Base-by-base conservation (phyloP, 2,888 invertebrate genomes). In the Xestia ashworthii region DNA sequence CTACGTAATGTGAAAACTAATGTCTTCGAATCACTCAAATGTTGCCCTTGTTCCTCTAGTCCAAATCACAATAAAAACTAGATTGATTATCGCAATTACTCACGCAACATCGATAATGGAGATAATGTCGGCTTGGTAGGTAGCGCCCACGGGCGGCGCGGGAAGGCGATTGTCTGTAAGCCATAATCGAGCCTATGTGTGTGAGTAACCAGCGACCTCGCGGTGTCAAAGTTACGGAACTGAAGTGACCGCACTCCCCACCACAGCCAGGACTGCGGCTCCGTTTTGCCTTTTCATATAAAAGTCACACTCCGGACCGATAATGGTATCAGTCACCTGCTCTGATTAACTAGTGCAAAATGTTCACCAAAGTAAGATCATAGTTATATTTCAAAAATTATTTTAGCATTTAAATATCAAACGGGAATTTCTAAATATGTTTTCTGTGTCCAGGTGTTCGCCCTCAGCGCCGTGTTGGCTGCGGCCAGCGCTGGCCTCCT, bases 141-240 rank as follows among this genome's bases (percentile, higher is more conserved):
- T 75, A 80, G 82, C 83, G 83, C 83, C 83, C 78, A 83, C 82
- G 80, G 80, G 83, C 87, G 67, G 84, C 81, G 87, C 84, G 75
- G 90, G 90, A 90, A 91, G 90, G 90, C 91, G 92, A 91, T 90
- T 88, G 89, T 88, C 88, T 88, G 88, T 92, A 90, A 93, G 90
- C 91, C 92, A 94, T 92, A 91, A 89, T 86, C 90, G 89, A 65
- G 90, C 92, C 92, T 93, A 92, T 93, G 94, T 93, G 94, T 94
- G 93, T 93, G 91, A 89, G 87, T 80, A 87, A 85, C 82, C 84
- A 89, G 90, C 92, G 96, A 96, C 96, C 96, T 96, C 96, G 96
- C 92, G 93, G 94, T 96, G 96, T 96, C 96, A 96, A 96, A 96
- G 94, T 96, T 96, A 95, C 96, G 96, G 96, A 96, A 96, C 96